These are phyloP conservation scores for Cataglyphis albicans DNA, from an alignment of 2,888 invertebrate genomes.

Conservation along the genomic window DNA sequence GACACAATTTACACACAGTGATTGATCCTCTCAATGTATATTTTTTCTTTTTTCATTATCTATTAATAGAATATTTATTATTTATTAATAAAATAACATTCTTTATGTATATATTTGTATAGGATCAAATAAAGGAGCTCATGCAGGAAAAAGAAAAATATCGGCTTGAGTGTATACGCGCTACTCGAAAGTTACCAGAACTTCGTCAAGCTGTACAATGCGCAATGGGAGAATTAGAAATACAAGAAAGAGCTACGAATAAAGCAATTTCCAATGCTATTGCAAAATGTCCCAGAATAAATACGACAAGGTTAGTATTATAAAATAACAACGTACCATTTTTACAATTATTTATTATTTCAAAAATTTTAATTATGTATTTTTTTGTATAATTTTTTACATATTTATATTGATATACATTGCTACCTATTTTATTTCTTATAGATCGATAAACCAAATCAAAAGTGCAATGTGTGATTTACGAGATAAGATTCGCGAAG, in stretches of 20 bases:
- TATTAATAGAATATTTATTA: neutral
- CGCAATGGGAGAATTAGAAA: conserved; percentile 81
- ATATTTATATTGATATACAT: neutral
- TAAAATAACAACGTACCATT: neutral
- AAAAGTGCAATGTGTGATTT: conserved; percentile 65
- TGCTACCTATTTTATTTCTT: conserved; percentile 9
- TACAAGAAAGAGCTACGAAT: conserved; percentile 83
- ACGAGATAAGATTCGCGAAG: conserved; percentile 73
- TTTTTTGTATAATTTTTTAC: neutral
- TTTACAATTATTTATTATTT: neutral
- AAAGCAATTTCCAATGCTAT: conserved; percentile 86
- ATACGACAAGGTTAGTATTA: conserved; percentile 86
- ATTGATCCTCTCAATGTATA: conserved; percentile 76
- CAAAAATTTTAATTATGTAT: conserved; percentile 25
- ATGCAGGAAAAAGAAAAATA: conserved; percentile 83
- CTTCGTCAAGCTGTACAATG: conserved; percentile 74
- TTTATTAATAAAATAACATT: neutral
- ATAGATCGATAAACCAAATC: conserved; percentile 75
- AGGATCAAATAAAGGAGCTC: conserved; percentile 86
- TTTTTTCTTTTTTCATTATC: neutral
- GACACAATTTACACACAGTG: conserved; percentile 70
- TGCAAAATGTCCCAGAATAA: conserved; percentile 86
- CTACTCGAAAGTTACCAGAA: conserved; percentile 64
- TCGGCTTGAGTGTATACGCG: conserved; percentile 64
- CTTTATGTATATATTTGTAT: conserved; percentile 67